Evolutionary conservation across 1,140 invertebrate species (phyloP).

Genomic region (Oryctes rhinoceros): DNA sequence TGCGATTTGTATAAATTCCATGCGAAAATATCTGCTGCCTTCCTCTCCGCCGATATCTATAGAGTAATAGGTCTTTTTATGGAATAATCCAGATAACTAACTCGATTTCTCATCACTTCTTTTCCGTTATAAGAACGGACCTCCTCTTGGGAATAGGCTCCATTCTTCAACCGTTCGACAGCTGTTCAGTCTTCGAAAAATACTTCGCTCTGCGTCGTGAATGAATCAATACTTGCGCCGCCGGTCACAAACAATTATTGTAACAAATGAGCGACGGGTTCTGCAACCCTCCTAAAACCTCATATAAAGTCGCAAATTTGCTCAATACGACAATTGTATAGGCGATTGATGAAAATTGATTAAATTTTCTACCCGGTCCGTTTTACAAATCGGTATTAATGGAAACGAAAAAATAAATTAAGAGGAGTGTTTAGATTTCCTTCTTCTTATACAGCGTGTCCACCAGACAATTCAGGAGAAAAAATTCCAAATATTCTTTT

Average conservation of each 20-base stretch:
- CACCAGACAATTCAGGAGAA: too few species aligned
- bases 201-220: not conserved
- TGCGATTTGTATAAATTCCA: not conserved
- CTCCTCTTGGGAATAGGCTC: not conserved
- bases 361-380: not conserved
- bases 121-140: conserved; percentile 4
- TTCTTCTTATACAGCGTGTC: too few species aligned
- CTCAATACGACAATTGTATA: not conserved
- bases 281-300: not conserved
- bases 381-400: not conserved
- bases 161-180: not conserved
- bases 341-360: not conserved
- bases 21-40: not conserved
- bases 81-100: not conserved
- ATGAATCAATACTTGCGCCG: not conserved
- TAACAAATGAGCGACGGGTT: not conserved
- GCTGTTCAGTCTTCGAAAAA: not conserved
- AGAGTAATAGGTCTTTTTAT: not conserved
- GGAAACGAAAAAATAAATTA: conserved; percentile 10
- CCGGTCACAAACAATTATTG: conserved; percentile 18
- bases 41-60: not conserved
- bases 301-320: not conserved
- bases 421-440: not conserved
- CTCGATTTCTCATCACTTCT: not conserved
- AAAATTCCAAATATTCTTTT: too few species aligned